Evolutionary conservation across 2,888 invertebrate genomes (phyloP).

Genomic region (Tipula confusa): DNA sequence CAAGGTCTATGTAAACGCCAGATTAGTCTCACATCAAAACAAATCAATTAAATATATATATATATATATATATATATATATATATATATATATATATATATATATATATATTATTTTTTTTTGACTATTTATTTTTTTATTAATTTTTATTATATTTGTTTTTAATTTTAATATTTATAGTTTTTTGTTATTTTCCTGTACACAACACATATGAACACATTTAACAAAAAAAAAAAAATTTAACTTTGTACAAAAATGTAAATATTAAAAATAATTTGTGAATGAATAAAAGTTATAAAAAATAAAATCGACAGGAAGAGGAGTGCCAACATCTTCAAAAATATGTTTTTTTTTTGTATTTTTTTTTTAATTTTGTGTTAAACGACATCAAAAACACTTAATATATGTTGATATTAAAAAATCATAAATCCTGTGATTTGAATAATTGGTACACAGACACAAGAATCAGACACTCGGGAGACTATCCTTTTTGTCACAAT

Average conservation of each 20-base stretch:
- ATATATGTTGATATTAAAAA: conserved; percentile 4
- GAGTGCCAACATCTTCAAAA: conserved; percentile 26
- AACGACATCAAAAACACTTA: background rate
- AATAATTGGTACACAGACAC: conserved; percentile 26
- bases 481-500: conserved; percentile 28
- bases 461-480: conserved; percentile 26
- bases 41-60: background rate
- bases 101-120: background rate
- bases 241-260: background rate
- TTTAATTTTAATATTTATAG: background rate
- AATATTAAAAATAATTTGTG: conserved; percentile 25
- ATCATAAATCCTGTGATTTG: conserved; percentile 27
- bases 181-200: conserved; percentile 7
- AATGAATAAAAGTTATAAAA: conserved; percentile 27
- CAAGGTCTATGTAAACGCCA: background rate
- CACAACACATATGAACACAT: background rate
- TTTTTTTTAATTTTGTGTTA: no score
- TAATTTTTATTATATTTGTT: conserved; percentile 25
- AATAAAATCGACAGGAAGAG: conserved; percentile 26
- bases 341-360: background rate
- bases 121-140: conserved; percentile 12
- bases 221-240: background rate
- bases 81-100: background rate
- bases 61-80: background rate
- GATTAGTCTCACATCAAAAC: conserved; percentile 15